Conservation (phyloP, 2,113 vertebrate species). For the Anser cygnoides region DNA sequence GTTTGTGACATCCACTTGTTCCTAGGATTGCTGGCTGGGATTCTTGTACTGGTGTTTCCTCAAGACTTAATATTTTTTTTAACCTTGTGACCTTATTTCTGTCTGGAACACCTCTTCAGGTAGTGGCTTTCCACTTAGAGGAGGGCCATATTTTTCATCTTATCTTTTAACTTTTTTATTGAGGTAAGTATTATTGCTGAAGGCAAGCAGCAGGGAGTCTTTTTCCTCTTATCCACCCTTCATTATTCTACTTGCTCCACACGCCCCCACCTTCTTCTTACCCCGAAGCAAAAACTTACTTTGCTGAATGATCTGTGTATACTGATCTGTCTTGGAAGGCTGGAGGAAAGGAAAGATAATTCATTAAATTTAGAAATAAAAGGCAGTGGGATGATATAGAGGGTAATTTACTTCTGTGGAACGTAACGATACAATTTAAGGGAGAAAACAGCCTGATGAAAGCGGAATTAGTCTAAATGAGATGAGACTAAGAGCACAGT, state of each 20-base stretch:
- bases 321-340: neutral
- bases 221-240: neutral
- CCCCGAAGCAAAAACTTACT: neutral
- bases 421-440: neutral
- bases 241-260: neutral
- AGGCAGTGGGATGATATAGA: neutral
- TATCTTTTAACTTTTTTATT: neutral
- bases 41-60: neutral
- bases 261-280: neutral
- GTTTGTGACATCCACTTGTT: neutral
- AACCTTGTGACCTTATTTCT: neutral
- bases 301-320: neutral
- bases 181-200: neutral
- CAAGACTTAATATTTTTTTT: neutral
- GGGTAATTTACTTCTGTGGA: neutral
- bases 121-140: neutral
- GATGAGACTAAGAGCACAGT: neutral
- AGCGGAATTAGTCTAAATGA: neutral
- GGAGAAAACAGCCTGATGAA: neutral
- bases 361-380: neutral
- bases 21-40: neutral
- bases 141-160: neutral
- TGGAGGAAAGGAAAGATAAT: neutral
- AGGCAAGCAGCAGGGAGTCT: neutral
- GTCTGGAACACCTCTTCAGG: neutral